A percentile compares a stretch with the other conserved stretches of the same genome.
Conservation (phyloP, 2,888 invertebrate genomes). For the Mimachlamys varia region DNA sequence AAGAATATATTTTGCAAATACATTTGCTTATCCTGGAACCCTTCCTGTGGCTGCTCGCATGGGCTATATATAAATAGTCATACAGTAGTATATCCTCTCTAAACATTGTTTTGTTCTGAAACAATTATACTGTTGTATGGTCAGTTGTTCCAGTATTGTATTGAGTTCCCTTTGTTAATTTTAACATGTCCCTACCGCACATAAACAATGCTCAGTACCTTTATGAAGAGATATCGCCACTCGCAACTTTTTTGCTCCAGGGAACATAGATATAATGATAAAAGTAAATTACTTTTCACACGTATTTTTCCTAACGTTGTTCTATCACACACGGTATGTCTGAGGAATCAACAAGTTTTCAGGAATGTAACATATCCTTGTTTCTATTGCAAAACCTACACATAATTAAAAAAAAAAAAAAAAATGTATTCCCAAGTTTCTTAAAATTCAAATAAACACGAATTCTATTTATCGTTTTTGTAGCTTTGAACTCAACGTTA, state of each 20-base stretch:
- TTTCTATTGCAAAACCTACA: not conserved
- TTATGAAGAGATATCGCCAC: not conserved
- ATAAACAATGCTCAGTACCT: too few species aligned
- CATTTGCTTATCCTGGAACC: too few species aligned
- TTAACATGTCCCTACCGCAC: too few species aligned
- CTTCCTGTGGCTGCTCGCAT: too few species aligned
- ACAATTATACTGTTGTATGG: too few species aligned
- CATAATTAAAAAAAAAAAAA: not conserved
- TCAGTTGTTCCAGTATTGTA: too few species aligned
- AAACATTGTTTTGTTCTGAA: too few species aligned
- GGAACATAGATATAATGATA: not conserved
- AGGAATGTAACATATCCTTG: not conserved
- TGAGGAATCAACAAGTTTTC: not conserved
- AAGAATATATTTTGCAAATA: too few species aligned
- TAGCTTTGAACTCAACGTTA: not conserved
- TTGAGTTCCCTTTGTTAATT: too few species aligned
- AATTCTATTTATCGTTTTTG: not conserved
- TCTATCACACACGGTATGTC: not conserved
- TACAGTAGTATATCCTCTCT: too few species aligned
- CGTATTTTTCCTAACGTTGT: not conserved
- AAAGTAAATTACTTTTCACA: slow-evolving; percentile 25
- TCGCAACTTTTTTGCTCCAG: not conserved
- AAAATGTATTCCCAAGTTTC: not conserved
- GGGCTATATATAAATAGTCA: too few species aligned
- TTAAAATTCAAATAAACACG: not conserved